Evolutionary conservation across 2,888 invertebrate species (phyloP).

Genomic region (Callyntrura guangdongensis): DNA sequence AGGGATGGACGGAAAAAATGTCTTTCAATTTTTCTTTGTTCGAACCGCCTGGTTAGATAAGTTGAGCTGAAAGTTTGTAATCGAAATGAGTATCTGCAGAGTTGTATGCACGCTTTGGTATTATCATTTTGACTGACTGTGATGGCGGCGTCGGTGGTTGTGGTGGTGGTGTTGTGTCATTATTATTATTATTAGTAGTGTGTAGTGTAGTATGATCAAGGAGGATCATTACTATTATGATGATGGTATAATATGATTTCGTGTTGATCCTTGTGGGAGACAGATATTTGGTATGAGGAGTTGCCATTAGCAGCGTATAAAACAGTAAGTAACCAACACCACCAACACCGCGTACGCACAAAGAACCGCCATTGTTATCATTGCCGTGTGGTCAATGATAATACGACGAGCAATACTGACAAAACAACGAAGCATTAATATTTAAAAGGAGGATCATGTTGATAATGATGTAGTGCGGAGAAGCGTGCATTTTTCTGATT

Average conservation of each 20-base stretch:
- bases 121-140: conserved; percentile 17
- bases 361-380: neutral
- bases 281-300: conserved; percentile 59
- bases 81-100: too few species aligned
- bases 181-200: neutral
- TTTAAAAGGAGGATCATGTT: neutral
- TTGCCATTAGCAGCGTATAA: conserved; percentile 54
- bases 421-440: neutral
- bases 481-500: neutral
- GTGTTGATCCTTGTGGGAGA: conserved; percentile 66
- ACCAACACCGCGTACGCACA: neutral
- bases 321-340: conserved; percentile 48
- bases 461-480: neutral
- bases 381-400: neutral
- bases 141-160: neutral
- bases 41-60: conserved; percentile 68
- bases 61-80: too few species aligned
- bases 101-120: conserved; percentile 21
- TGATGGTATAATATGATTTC: conserved; percentile 43
- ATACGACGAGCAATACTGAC: neutral
- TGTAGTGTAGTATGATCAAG: neutral
- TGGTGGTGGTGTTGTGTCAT: too few species aligned
- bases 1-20: conserved; percentile 79
- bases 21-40: conserved; percentile 79
- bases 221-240: conserved; percentile 25